Base-by-base conservation (phyloP, 2,797 vertebrate species). In the Etheostoma perlongum region DNA sequence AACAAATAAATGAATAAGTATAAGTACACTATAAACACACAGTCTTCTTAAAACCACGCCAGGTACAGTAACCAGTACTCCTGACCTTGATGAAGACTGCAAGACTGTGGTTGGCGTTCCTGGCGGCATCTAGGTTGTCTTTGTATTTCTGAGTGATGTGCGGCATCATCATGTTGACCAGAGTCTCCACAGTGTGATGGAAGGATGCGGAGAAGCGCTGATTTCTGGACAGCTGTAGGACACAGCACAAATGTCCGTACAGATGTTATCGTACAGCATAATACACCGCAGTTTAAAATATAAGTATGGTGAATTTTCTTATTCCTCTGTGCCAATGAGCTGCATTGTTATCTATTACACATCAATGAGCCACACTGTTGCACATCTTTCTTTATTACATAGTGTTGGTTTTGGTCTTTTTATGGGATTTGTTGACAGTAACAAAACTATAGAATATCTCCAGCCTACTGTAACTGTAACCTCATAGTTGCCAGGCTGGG, bases 141-240 rank as follows among this genome's bases (percentile, higher is more conserved):
- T 97, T 98, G 87, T 97, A 99, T 83, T 99, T 99, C 92, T 99
- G 98, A 44, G 98, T 99, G 90, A 99, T 97, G 91, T 99, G 97
- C 4, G 98, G 98, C 96, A 97, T 98, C 80, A 98, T 91, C 97
- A 99, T 97, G 85, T 97, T 98, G 76, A 99, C 98, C 85, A 99
- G 94, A 0, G 97, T 99, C 93, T 99, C 98, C 86, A 99, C 97
- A 0, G 96, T 96, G 52, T 99, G 97, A 81, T 99, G 98, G 90
- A 97, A 99, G 48, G 97, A 95, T 3, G 97, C 98, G 0, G 97
- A 96, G 90, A 99, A 99, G 59, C 98, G 96, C 96, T 99, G 98
- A 91, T 99, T 99, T 85, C 98, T 94, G 30, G 97, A 93, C 75
- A 99, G 88, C 98, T 99, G 83, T 42, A 85, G 86, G 42, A 42